Base-by-base conservation (phyloP, 2,888 invertebrate species). In the Dynastes grantii region DNA sequence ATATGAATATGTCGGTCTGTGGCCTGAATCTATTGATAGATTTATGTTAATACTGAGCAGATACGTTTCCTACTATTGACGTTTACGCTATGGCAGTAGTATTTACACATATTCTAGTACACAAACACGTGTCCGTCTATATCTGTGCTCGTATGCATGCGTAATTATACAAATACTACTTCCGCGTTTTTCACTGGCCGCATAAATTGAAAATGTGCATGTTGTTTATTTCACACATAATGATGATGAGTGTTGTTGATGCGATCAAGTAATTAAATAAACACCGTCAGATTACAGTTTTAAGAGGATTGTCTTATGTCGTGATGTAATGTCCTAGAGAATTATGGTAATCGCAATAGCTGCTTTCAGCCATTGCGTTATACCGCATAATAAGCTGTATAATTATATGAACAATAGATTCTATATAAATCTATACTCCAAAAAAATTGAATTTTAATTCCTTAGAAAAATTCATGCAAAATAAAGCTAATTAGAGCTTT, bases 1-100 rank as follows among this genome's bases (percentile, higher is more conserved):
- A 73, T 73, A 61, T 73, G 73, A 61, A 73, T 73, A 73, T 53
- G 37, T 61, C 61, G 40, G 16, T 22, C 40, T 40, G n/a, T 68
- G 61, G 68, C 68, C 68, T 40, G 61, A 32, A 61, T 45, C 29
- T 73, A 73, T 68, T 73, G 61, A 73, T 58, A 58, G 40, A 61
- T 61, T 73, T 58, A 40, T 73, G 16, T 58, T 61, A 61, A 40
- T 58, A 61, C 73, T 73, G 45, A 73, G 16, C 58, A 73, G 73
- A 73, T 73, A 73, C 61, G 73, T 61, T 58, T 73, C 61, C 37
- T 73, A 61, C 73, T 58, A 58, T 61, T 58, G 73, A 73, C 73
- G 73, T 61, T 73, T 40, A 40, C 37, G 58, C 27, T 27, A n/a
- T 37, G 45, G 5, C 22, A 61, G 45, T 61, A 58, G 61, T 45